Conservation (phyloP, 1,140 invertebrate genomes). For the silkworm (Bombyx mori) region ASM3026992v2 NC_085129.1:5443001-5443500, state of each 20-base stretch:
- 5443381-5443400: conserved; percentile 38
- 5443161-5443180: conserved; percentile 55
- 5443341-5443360: conserved; percentile 37
- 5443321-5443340: conserved; percentile 50
- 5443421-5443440: background rate
- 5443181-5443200: conserved; percentile 42
- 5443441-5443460: background rate
- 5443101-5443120: conserved; percentile 41
- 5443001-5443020: conserved; percentile 57
- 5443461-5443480: too few relatives aligned
- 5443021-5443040: conserved; percentile 59
- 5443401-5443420: conserved; percentile 5
- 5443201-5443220: conserved; percentile 49
- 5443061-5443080: conserved; percentile 37
- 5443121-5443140: conserved; percentile 31
- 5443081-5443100: conserved; percentile 46
- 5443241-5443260: conserved; percentile 34
- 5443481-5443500: too few relatives aligned
- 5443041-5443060: conserved; percentile 40
- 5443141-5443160: conserved; percentile 58
- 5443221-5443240: conserved; percentile 45
- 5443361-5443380: conserved; percentile 56
- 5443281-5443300: conserved; percentile 45
- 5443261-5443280: conserved; percentile 51
- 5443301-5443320: conserved; percentile 51